Evolutionary conservation across 53 echinoderm and acorn worm genomes (phyloP), one percentile per base, ranked within the genome.

Genomic region (Zoroaster sp.): DNA sequence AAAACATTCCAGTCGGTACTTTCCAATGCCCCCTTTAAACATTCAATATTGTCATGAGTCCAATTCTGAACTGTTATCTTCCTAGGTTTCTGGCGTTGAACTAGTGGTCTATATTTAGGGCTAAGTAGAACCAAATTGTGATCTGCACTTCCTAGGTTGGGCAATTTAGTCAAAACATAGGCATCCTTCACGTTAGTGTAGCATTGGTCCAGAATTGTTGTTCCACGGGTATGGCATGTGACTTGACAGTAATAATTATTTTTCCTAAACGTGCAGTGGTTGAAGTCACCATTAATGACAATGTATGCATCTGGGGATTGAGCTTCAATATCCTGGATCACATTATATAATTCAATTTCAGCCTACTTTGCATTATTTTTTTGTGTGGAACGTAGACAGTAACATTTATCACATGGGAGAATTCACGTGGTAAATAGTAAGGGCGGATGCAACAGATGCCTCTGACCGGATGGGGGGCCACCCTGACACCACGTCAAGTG

Each of bases 351-450:
- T 11, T 47, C 49, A 0, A 0, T 13, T 23, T 47, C 23, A 25
- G 35, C 77, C 6, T 77, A 32, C 14, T 77, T 77, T 41, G 32
- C 77, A 1, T 33, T 30, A 15, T 77, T n/a, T n/a, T 47, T 32
- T 31, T 77, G 8, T 77, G 77, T 18, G 49, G 77, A n/a, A 77
- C 34, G 45, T 77, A 77, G 43, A 76, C 51, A 2, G 77, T 47
- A 44, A 45, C n/a, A 23, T 44, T 47, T 8, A 77, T 44, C 30
- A 77, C 47, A 77, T 45, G 2, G 14, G 77, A 77, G 47, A 77
- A 77, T 42, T 76, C 76, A 76, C 76, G 28, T 40, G 76, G 76
- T 28, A 76, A 28, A 42, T 76, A 76, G 45, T 76, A 76, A 11
- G 42, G 45, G 44, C 76, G 47, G 43, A 76, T 44, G 76, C 44